Base-by-base conservation (phyloP, 2,113 vertebrate species). In the Corydoras sp. region DNA sequence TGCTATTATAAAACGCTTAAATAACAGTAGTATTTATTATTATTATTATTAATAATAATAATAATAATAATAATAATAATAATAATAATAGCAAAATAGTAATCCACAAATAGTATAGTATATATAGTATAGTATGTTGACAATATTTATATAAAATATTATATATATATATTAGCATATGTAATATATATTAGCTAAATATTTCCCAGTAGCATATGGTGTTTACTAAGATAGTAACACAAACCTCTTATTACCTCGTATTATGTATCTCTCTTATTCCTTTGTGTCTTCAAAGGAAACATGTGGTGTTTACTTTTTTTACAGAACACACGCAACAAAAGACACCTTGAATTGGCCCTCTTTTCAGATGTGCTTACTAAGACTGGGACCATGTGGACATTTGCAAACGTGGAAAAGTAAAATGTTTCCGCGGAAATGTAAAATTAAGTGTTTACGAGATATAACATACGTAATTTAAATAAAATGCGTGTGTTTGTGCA, bases 281-380 rank as follows among this genome's bases (percentile, higher is more conserved):
- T 73, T 68, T 73, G 72, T 73, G 62, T 69, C 49, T 76, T 79
- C 63, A 58, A 76, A 62, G 30, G 56, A 79, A 69, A 72, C 77
- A 79, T 75, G 74, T 79, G 77, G 71, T 79, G 77, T 79, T 79
- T 75, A 76, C 73, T 75, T 76, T 72, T 61, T 69, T 58, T 62
- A 73, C 29, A 69, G 73, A 65, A 76, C 73, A 79, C 65, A 67
- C 66, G 58, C 48, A 72, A 62, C 69, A 79, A 79, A 79, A 79
- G 68, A 78, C 68, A 74, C 76, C 76, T 71, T 78, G 63, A 71
- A 74, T 73, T 62, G 58, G 69, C 72, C 67, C 60, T 78, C 77
- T 78, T 72, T 75, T 35, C 61, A 72, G 77, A 66, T 64, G 55
- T 58, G 59, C 74, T 72, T 35, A 43, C 31, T 68, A 73, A 62